phyloP scores from a whole-genome alignment of 2,888 invertebrate genomes.

The Tryphoninae sp. region DNA sequence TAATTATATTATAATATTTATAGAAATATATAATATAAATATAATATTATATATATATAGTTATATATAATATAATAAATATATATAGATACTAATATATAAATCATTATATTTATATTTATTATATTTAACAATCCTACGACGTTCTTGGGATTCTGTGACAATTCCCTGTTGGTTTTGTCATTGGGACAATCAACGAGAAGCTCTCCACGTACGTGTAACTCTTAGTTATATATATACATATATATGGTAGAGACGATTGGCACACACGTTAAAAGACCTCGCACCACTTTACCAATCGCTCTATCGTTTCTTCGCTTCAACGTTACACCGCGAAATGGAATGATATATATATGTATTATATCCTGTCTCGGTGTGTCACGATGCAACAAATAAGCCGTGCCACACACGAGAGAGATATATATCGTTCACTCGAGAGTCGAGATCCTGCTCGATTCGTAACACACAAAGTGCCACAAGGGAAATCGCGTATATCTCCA shows the following conservation, averaged over 20 bases:
- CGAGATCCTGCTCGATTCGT: conserved; percentile 39
- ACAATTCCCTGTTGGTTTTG: conserved; percentile 1
- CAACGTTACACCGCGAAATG: neutral
- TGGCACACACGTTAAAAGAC: conserved; percentile 30
- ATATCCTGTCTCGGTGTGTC: conserved; percentile 24
- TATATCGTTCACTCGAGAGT: conserved; percentile 8
- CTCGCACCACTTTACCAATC: conserved; percentile 46
- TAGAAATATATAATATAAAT: too few species aligned
- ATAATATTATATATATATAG: too few species aligned
- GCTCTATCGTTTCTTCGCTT: conserved; percentile 33
- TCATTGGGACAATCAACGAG: conserved; percentile 11
- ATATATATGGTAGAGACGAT: conserved; percentile 18
- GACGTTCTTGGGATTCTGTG: neutral
- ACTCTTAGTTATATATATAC: neutral
- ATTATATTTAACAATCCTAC: neutral
- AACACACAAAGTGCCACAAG: conserved; percentile 31
- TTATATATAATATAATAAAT: neutral
- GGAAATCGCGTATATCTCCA: conserved; percentile 12
- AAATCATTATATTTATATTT: neutral
- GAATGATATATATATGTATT: neutral
- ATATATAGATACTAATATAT: too few species aligned
- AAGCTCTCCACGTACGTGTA: neutral
- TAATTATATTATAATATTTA: too few species aligned
- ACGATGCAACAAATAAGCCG: conserved; percentile 31
- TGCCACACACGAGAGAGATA: conserved; percentile 1